Conservation (phyloP, 2,888 invertebrate species). For the Drosophila mettleri region DNA sequence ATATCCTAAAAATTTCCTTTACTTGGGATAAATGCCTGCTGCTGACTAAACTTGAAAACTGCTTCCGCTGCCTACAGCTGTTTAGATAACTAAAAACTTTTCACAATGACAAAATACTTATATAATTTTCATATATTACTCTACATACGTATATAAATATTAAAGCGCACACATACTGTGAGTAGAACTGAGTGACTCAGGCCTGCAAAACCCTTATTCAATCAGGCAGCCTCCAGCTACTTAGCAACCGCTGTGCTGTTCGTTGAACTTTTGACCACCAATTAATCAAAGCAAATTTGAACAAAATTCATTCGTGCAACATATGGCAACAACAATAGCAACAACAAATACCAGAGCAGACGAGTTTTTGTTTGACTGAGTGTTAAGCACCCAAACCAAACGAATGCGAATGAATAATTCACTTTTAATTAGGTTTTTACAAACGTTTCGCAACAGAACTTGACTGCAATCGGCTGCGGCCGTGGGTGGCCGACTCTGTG, state of each 20-base stretch:
- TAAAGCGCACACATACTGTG: neutral
- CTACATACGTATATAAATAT: no score
- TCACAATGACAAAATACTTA: neutral
- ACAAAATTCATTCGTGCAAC: conserved; percentile 77
- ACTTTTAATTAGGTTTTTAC: conserved; percentile 80
- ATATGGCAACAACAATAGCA: conserved; percentile 63
- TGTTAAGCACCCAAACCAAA: conserved; percentile 47
- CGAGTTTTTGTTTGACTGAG: conserved; percentile 63
- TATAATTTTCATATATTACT: neutral
- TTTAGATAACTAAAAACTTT: neutral
- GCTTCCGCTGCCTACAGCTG: neutral
- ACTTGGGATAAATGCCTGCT: neutral
- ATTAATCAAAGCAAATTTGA: conserved; percentile 76
- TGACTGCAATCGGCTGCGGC: conserved; percentile 27
- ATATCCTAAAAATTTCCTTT: neutral
- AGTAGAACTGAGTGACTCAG: neutral
- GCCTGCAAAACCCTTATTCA: neutral
- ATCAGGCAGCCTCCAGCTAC: conserved; percentile 32
- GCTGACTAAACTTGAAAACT: neutral
- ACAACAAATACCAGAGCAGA: conserved; percentile 45
- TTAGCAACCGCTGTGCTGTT: conserved; percentile 59
- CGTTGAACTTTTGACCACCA: conserved; percentile 80
- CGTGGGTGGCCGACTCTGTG: conserved; percentile 18
- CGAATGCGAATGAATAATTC: conserved; percentile 77
- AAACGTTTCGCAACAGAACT: conserved; percentile 39